Evolutionary conservation across 2,113 vertebrate species (phyloP).

Genomic region (Varanus komodoensis): DNA sequence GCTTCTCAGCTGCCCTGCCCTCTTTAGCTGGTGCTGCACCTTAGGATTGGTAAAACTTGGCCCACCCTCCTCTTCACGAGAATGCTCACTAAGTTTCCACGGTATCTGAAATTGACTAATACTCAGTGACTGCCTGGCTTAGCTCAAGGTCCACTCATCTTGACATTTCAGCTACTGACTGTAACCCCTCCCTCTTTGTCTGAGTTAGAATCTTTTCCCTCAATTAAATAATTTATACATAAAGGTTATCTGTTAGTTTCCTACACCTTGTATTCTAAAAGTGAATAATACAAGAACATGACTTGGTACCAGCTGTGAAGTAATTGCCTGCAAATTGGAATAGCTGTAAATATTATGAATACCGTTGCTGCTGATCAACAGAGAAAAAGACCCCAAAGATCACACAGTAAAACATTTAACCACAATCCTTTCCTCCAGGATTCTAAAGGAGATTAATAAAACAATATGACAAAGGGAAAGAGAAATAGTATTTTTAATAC

Average conservation of each 20-base stretch:
- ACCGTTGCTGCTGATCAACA: neutral
- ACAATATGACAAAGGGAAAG: neutral
- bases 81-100: too few species aligned
- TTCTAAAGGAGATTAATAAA: neutral
- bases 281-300: neutral
- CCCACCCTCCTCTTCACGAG: too few species aligned
- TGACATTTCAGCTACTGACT: neutral
- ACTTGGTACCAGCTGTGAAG: neutral
- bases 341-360: neutral
- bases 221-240: neutral
- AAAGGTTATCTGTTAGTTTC: neutral
- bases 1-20: too few species aligned
- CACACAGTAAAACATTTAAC: neutral
- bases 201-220: neutral
- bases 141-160: too few species aligned
- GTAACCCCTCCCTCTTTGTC: too few species aligned
- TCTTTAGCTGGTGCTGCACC: too few species aligned
- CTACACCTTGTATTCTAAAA: neutral
- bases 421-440: neutral
- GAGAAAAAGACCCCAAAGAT: neutral
- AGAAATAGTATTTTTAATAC: neutral
- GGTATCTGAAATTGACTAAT: too few species aligned
- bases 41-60: too few species aligned
- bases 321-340: neutral
- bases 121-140: too few species aligned